Base-by-base conservation (phyloP, 1,140 invertebrate genomes). In the Drosophila quadrilineata region DNA sequence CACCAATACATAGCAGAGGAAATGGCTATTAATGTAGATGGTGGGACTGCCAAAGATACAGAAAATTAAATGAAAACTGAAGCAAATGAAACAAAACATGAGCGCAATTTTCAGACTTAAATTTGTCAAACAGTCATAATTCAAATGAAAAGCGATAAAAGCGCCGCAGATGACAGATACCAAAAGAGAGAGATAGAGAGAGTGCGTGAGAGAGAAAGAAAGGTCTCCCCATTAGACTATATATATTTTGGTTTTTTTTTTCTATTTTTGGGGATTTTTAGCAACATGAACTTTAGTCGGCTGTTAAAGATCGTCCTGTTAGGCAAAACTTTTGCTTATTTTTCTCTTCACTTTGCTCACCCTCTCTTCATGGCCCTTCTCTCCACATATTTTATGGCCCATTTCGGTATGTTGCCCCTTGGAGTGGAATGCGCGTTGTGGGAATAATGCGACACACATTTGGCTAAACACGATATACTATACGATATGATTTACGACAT, bases 401-500 rank as follows among this genome's bases (percentile, higher is more conserved):
- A 62, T 66, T 82, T 73, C 60, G 41, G 59, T 69, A 68, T 62
- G 54, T 54, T 79, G 49, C 60, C 67, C 41, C 28, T 35, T 12
- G 21, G 43, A 35, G 12, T 50, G 33, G 36, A 70, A 74, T 73
- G 73, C 77, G 58, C 46, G 58, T 48, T 71, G 36, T 53, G 76
- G 77, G 76, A 82, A 70, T 84, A 73, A 48, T 35, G 33, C 45
- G 24, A 35, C 21, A 26, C 24, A 63, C 28, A 72, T 71, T 69
- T 26, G 33, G 59, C 52, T 56, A 66, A 64, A 71, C n/a, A n/a
- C n/a, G n/a, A n/a, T n/a, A n/a, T n/a, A n/a, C n/a, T n/a, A n/a
- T n/a, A n/a, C n/a, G n/a, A n/a, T n/a, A n/a, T n/a, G n/a, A n/a
- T n/a, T n/a, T n/a, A n/a, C n/a, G n/a, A 53, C 49, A 80, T 65